phyloP scores from a whole-genome alignment of 2,888 invertebrate genomes.

The Sarcophaga subvicina region DNA sequence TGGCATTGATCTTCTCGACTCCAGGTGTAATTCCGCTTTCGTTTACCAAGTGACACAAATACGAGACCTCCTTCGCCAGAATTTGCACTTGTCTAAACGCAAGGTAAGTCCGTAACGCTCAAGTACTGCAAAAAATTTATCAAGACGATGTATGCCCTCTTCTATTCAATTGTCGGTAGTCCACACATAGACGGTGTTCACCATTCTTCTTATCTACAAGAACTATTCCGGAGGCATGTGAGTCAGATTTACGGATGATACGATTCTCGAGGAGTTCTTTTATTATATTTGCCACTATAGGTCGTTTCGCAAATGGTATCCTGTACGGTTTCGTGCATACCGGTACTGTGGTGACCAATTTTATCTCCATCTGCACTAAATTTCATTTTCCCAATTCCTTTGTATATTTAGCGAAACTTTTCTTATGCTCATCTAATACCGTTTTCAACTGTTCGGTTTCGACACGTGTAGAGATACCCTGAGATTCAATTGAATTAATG shows the following conservation, averaged over 20 bases:
- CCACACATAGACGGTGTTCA: conserved; percentile 49
- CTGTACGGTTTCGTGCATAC: conserved; percentile 56
- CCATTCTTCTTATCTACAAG: conserved; percentile 66
- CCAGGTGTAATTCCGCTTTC: not conserved
- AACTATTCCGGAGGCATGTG: conserved; percentile 52
- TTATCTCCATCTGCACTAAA: conserved; percentile 46
- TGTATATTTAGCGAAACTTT: conserved; percentile 17
- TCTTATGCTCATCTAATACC: not conserved
- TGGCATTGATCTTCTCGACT: too few relatives aligned
- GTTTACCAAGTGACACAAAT: too few relatives aligned
- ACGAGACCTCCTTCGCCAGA: too few relatives aligned
- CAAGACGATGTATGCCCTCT: too few relatives aligned
- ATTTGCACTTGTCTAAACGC: too few relatives aligned
- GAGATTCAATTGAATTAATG: conserved; percentile 8
- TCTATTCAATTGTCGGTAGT: conserved; percentile 49
- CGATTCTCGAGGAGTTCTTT: conserved; percentile 40
- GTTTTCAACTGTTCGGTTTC: conserved; percentile 7
- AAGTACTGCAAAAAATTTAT: too few relatives aligned
- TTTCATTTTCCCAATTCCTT: conserved; percentile 14
- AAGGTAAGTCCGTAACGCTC: too few relatives aligned
- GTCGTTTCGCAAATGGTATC: conserved; percentile 54
- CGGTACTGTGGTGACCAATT: conserved; percentile 12
- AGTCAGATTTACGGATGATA: conserved; percentile 52
- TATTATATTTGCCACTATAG: conserved; percentile 34
- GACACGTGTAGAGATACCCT: not conserved